Evolutionary conservation across 1,140 invertebrate genomes (phyloP).

Genomic region (Platyscapa corneri): DNA sequence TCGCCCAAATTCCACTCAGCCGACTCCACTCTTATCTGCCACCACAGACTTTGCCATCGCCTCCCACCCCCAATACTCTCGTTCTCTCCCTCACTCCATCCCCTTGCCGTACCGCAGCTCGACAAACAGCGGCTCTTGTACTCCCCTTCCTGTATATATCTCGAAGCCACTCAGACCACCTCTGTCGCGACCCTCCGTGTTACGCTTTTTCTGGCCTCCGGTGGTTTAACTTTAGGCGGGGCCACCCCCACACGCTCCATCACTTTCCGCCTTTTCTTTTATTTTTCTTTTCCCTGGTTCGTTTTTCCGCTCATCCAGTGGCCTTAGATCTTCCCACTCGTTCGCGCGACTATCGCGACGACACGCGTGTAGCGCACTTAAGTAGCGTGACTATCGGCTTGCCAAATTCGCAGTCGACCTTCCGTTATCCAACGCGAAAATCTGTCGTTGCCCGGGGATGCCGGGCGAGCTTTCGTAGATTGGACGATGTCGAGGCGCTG

Average conservation of each 20-base stretch:
- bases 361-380: background rate
- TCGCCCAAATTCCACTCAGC: constrained; percentile 40
- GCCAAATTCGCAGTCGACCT: background rate
- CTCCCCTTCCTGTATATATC: constrained; percentile 61
- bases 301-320: too few species aligned
- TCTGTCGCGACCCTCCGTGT: constrained; percentile 53
- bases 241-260: background rate
- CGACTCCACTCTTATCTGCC: constrained; percentile 65
- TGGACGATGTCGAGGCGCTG: background rate
- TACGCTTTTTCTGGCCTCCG: constrained; percentile 48
- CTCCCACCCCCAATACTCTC: constrained; percentile 35
- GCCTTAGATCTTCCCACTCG: constrained; percentile 12
- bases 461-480: background rate
- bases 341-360: background rate
- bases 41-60: constrained; percentile 64
- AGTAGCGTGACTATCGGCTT: background rate
- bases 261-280: background rate
- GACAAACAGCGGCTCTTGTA: constrained; percentile 62
- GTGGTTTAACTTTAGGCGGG: background rate
- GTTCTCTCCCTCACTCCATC: background rate
- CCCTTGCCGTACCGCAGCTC: constrained; percentile 54
- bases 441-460: background rate
- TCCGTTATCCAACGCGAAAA: background rate
- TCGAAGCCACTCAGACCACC: constrained; percentile 57
- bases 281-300: constrained; percentile 20